Evolutionary conservation across 2,113 vertebrate genomes (phyloP), one percentile per base, ranked within the genome.

Genomic region (Melanerpes formicivorus): DNA sequence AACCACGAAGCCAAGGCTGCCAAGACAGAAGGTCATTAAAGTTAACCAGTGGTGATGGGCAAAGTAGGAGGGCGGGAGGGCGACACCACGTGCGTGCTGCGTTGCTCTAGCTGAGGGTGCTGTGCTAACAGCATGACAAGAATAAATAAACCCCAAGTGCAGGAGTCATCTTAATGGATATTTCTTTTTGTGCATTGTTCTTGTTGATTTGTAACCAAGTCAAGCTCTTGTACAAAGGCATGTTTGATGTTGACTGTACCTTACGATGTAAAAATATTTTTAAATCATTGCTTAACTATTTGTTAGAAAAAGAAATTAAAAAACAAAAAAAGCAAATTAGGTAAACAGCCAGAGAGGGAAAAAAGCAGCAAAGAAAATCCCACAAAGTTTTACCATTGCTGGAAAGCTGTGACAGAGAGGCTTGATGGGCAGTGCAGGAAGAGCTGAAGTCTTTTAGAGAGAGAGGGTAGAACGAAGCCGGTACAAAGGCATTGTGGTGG

Each of bases 1-100:
- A 98, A 98, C 94, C 98, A 98, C 1, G 98, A 99, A 89, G 95
- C 97, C 86, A 99, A 99, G 96, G 98, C 98, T 18, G 98, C 98
- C 56, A 98, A 98, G 88, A 97, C 98, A 69, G 98, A 99, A 90
- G 98, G 98, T 94, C 99, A 99, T 85, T 99, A 98, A 98, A 97
- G 70, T 90, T 69, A 84, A 48, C 3, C 2, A 76, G 44, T 44
- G 80, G 70, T 82, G 93, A 71, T 14, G 62, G 81, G 88, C n/a
- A 52, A 90, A 70, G 56, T 40, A 26, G 60, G 77, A 67, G 77
- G 94, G 88, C 46, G 76, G 90, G 76, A 50, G 75, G 67, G 90
- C 76, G 55, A 55, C 81, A 90, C 84, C 87, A 23, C 48, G 58
- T 27, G 69, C 96, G 90, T 95, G 93, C 89, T 90, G 95, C 93